Evolutionary conservation across 2,113 vertebrate species (phyloP), one percentile per base, ranked within the genome.

Genomic region (Mustela lutreola): DNA sequence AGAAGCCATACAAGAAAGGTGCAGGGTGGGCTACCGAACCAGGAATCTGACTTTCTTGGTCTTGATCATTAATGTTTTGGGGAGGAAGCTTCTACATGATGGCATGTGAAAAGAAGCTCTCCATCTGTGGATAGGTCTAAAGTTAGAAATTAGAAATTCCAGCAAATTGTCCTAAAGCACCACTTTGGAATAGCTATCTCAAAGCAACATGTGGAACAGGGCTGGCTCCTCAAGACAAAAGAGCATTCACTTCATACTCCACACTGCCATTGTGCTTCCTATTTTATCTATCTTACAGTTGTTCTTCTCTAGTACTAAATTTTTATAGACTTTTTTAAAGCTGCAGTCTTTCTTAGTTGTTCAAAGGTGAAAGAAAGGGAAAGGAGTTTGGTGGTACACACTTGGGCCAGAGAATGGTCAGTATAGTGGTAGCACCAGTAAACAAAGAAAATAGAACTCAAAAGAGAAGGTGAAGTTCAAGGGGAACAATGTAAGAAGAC

Each of bases 331-430:
- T 70, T 50, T 26, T 26, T 33, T 83, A 10, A 92, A 84, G 14
- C 14, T 93, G 5, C 14, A 87, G 31, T 5, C 45, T 93, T 88
- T 80, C 63, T 91, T 24, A 70, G 14, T 16, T 50, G 58, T 58
- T 93, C 71, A 80, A 96, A 94, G 18, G 31, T 36, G 33, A 95
- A 95, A 94, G 36, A 60, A 88, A 89, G 12, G 31, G 16, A 82
- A 82, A 26, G 62, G 19, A 73, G n/a, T 89, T 50, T 71, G 3
- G 11, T 21, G 2, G 8, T 33, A 45, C 26, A 62, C 10, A 42
- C 36, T 53, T 67, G 70, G 50, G 26, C 76, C 71, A 84, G n/a
- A 85, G 36, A 36, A 70, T 48, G 31, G 42, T 53, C 28, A 84
- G 10, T 26, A 48, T 21, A 33, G 8, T 67, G 7, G 16, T 7